Evolutionary conservation across 92 coral and sea anemone genomes (phyloP), one percentile per base, ranked within the genome.

Genomic region (Epizoanthus scotinus): DNA sequence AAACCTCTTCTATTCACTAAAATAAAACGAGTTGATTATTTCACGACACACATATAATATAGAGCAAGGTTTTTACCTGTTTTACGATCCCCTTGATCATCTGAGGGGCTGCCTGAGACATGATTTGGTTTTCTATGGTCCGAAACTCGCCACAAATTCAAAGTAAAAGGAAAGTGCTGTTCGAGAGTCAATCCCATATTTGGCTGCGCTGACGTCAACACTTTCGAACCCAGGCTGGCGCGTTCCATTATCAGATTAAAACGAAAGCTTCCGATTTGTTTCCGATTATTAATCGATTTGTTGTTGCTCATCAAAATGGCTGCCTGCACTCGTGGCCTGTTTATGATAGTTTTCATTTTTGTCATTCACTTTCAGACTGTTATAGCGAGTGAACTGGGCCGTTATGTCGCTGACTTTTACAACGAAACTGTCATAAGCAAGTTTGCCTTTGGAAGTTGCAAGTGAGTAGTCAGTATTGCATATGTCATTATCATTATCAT

Each of bases 81-180:
- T 95, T 95, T 27, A 95, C 96, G 29, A 95, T 93, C 78, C 99
- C 99, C 78, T 97, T 91, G 85, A 89, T 94, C 95, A 95, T 91
- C 70, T 82, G 89, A 82, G 94, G 90, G 19, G 95, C 90, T 60
- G 98, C 68, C 72, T 95, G 95, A 63, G 97, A 89, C 98, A 95
- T 95, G 75, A 20, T 82, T 82, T 47, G 61, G 54, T 67, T 73
- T 85, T 57, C 61, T 31, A 42, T 56, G 58, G 82, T 83, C 83
- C 84, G 73, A 81, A 86, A 79, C 89, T 87, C 87, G 64, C 94
- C 71, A 84, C 83, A 87, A 90, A 67, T 78, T 84, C 86, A 85
- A 78, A 80, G 90, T 65, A 84, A 91, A 90, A 87, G 91, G 87
- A 90, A 92, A 90, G 89, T 65, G 70, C 65, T 63, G 63, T 84